Percentiles rank a stretch among this genome's conserved stretches.
Conservation (phyloP, 1,140 invertebrate genomes). For the Oscheius sp. region DNA sequence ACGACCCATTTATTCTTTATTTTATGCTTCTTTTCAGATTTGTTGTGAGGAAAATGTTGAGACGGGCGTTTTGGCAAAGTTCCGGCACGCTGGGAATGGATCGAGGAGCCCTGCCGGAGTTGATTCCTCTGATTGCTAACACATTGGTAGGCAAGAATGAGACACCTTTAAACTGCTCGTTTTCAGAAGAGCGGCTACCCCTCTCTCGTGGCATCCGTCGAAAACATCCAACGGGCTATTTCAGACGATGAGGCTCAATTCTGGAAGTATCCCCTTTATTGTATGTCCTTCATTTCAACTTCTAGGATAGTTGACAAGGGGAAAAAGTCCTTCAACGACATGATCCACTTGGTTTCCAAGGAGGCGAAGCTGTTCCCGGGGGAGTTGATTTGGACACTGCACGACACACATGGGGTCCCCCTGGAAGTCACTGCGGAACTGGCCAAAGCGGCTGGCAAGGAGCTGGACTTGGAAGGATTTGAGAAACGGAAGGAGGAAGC, state of each 20-base stretch:
- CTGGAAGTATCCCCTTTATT: no score
- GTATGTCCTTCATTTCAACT: no score
- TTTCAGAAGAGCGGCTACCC: conserved; percentile 13
- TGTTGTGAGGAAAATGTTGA: conserved; percentile 33
- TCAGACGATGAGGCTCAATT: conserved; percentile 19
- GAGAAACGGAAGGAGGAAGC: conserved; percentile 6
- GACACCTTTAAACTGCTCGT: neutral
- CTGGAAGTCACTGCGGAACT: conserved; percentile 4
- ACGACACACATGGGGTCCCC: conserved; percentile 7
- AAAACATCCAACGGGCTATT: neutral
- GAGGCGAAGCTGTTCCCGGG: neutral
- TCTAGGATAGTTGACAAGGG: conserved; percentile 20
- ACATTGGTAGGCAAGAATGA: conserved; percentile 7
- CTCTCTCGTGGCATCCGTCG: neutral
- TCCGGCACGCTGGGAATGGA: conserved; percentile 1
- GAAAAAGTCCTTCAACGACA: conserved; percentile 16
- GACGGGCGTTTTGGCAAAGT: conserved; percentile 14
- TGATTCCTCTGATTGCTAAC: conserved; percentile 17
- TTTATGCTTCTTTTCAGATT: neutral
- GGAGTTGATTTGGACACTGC: neutral
- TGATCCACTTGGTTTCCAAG: neutral
- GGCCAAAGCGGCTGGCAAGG: conserved; percentile 18
- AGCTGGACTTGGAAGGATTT: conserved; percentile 6
- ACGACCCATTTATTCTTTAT: neutral
- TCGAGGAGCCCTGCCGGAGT: conserved; percentile 1